Conservation (phyloP, 2,888 invertebrate genomes). For the Scaptomyza tumidula region DNA sequence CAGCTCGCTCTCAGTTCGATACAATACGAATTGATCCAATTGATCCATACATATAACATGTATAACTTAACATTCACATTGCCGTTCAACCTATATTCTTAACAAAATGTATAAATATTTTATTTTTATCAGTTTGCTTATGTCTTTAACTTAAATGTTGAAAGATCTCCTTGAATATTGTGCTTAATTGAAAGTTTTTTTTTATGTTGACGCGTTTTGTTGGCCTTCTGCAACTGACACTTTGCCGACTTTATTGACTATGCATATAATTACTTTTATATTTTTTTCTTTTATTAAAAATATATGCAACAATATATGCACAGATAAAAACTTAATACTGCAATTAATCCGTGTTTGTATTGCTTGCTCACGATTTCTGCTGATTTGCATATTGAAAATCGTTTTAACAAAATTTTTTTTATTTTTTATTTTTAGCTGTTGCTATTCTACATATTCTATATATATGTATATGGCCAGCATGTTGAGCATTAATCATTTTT, state of each 20-base stretch:
- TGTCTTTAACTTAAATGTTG: neutral
- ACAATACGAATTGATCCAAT: no score
- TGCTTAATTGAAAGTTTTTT: neutral
- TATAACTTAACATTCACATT: no score
- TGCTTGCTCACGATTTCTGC: constrained; percentile 42
- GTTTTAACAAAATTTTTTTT: no score
- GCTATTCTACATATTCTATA: no score
- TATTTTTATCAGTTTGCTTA: neutral
- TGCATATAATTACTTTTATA: neutral
- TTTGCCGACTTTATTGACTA: constrained; percentile 1
- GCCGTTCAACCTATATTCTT: no score
- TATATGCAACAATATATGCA: constrained; percentile 40
- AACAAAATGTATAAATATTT: no score
- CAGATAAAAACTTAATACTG: constrained; percentile 32
- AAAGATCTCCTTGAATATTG: neutral
- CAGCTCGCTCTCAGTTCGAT: no score
- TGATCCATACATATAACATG: no score
- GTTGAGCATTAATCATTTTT: constrained; percentile 11
- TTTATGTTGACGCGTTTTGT: neutral
- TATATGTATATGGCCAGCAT: neutral
- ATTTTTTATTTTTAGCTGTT: no score
- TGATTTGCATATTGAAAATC: constrained; percentile 50
- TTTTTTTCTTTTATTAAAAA: constrained; percentile 14
- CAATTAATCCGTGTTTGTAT: constrained; percentile 41
- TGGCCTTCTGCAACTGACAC: constrained; percentile 23